Base-by-base conservation (phyloP, 2,113 vertebrate genomes). In the Zosterops pallidus region DNA sequence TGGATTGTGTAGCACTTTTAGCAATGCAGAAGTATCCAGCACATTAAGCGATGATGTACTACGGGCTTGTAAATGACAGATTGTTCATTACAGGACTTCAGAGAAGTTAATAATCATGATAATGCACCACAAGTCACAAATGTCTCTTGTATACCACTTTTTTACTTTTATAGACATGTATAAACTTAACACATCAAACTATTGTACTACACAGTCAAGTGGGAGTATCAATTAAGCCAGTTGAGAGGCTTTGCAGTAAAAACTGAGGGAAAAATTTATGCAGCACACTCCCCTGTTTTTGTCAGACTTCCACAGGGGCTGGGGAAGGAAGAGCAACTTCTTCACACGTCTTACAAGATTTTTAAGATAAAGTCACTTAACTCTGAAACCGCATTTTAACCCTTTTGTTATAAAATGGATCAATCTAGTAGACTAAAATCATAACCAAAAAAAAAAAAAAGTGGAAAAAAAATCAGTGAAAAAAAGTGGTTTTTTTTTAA, bases 51-150 rank as follows among this genome's bases (percentile, higher is more conserved):
- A 85, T 89, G 91, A 94, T 74, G 53, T 88, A 77, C 33, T 57
- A 16, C 26, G 12, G 28, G n/a, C 78, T 50, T 77, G 78, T 69
- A 88, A 94, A 92, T 77, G 93, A 87, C 59, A 90, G 67, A 88
- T 94, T 62, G 46, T 33, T 95, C 85, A 86, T 85, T 94, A 63
- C 24, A 62, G 87, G 63, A 39, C 55, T 95, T 84, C 62, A 86
- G 77, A 89, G 81, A 76, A 95, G 57, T 95, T 97, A 94, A 93
- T 96, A 95, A 91, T 96, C 77, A 72, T 79, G 52, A 92, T 94
- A 95, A 95, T 95, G 92, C 81, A 56, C 69, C 71, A 20, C 2
- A 4, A 95, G 74, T 82, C 91, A 89, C 69, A 68, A 91, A 44
- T 44, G 91, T 89, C 86, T 95, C 72, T 94, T 95, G 79, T 95